phyloP scores from a whole-genome alignment of 2,797 vertebrate species.

The Melanitta fusca region DNA sequence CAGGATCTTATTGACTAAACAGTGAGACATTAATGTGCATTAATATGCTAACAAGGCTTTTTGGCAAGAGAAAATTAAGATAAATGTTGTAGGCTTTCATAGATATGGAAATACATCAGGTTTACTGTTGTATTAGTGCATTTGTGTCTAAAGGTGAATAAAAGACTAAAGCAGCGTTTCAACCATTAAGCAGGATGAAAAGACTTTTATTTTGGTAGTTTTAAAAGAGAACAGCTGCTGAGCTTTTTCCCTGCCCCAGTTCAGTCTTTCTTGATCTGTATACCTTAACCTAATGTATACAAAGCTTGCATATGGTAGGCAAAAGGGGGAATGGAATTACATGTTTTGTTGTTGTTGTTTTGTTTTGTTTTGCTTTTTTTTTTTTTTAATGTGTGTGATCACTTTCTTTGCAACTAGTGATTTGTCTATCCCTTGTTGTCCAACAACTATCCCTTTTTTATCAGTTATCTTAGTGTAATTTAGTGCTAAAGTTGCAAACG shows the following conservation, averaged over 20 bases:
- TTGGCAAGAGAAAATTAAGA: slow-evolving; percentile 34
- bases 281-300: neutral
- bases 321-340: neutral
- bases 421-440: neutral
- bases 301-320: neutral
- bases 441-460: neutral
- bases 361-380: no score
- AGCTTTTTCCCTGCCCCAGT: neutral
- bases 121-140: neutral
- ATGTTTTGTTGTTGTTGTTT: no score
- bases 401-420: neutral
- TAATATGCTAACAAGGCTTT: slow-evolving; percentile 57
- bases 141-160: slow-evolving; percentile 31
- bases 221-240: slow-evolving; percentile 3
- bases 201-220: slow-evolving; percentile 25
- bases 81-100: slow-evolving; percentile 16
- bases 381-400: neutral
- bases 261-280: neutral
- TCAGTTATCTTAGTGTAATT: neutral
- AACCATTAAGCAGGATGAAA: neutral
- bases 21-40: slow-evolving; percentile 38
- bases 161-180: neutral
- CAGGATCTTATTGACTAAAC: slow-evolving; percentile 32
- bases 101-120: slow-evolving; percentile 3
- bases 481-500: neutral